Conservation (phyloP, 2,113 vertebrate genomes). For the Sylvia atricapilla region DNA sequence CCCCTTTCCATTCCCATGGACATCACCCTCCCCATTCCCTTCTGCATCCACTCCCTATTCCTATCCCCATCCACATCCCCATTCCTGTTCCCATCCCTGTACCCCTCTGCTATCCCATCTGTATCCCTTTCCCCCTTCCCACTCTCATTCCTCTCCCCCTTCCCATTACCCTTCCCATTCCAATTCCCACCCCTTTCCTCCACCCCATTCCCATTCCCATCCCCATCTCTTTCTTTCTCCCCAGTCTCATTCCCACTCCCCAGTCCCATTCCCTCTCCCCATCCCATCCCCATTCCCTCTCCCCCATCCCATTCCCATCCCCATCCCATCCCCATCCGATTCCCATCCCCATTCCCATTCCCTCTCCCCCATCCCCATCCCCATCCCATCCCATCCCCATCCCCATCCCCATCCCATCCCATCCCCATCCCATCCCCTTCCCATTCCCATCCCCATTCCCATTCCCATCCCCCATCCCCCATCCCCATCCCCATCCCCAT, state of each 20-base stretch:
- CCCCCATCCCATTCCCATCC: no score
- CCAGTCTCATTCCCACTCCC: no score
- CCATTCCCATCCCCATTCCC: no score
- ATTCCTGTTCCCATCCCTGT: background rate
- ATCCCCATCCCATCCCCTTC: no score
- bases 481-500: fast-evolving
- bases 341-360: no score
- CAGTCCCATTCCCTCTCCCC: fast-evolving
- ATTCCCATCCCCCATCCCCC: fast-evolving
- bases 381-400: background rate
- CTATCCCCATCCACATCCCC: no score
- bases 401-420: background rate
- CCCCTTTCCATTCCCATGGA: no score
- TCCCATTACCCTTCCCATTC: no score
- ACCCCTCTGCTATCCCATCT: fast-evolving
- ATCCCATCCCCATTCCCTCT: background rate
- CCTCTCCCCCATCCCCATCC: background rate
- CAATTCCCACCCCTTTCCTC: background rate
- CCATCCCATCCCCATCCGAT: background rate
- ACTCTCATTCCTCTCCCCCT: background rate
- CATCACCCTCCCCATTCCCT: background rate
- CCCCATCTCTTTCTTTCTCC: background rate
- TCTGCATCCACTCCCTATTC: background rate
- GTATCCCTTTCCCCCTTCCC: fast-evolving
- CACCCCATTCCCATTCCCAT: background rate